A percentile compares a stretch with the other conserved stretches of the same genome.
These are phyloP conservation scores for Drosophila arizonae DNA, from an alignment of 1,140 invertebrate genomes.

Conservation along the genomic window DNA sequence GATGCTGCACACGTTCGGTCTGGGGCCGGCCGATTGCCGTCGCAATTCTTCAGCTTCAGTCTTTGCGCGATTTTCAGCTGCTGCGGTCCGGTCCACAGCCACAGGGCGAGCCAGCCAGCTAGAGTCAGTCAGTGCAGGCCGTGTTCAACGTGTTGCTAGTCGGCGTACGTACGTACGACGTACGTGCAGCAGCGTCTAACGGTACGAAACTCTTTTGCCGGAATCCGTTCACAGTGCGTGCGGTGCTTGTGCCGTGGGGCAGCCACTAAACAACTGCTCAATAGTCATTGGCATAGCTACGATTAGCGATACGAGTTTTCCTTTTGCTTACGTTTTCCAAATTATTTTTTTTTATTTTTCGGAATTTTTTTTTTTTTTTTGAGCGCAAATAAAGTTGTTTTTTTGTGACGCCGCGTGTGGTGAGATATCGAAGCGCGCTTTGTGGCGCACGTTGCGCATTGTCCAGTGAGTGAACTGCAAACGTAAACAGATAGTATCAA, in stretches of 20 bases:
- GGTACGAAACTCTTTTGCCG: slow-evolving; percentile 28
- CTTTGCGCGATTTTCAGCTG: slow-evolving; percentile 71
- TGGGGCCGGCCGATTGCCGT: slow-evolving; percentile 22
- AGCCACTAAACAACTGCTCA: not conserved
- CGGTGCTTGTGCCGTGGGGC: not conserved
- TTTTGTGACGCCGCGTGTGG: slow-evolving; percentile 25
- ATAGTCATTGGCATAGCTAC: slow-evolving; percentile 1
- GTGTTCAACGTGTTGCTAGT: slow-evolving; percentile 3
- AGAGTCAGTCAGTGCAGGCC: slow-evolving; percentile 4
- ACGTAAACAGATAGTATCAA: slow-evolving; percentile 17
- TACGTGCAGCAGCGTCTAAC: slow-evolving; percentile 11
- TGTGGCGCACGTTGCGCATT: slow-evolving; percentile 27
- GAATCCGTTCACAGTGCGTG: slow-evolving; percentile 30
- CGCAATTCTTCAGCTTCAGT: slow-evolving; percentile 49
- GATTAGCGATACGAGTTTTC: not conserved
- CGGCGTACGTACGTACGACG: not conserved
- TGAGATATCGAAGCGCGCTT: slow-evolving; percentile 36
- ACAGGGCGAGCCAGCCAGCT: slow-evolving; percentile 10
- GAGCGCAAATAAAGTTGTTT: not conserved
- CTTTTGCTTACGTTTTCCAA: not conserved
- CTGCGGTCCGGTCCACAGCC: slow-evolving; percentile 46
- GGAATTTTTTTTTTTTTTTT: slow-evolving; percentile 23
- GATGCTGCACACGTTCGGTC: slow-evolving; percentile 4
- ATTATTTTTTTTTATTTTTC: slow-evolving; percentile 1
- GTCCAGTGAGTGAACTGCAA: slow-evolving; percentile 26